Evolutionary conservation across 2,888 invertebrate species (phyloP), one percentile per base, ranked within the genome.

Genomic region (Thymelicus sylvestris): DNA sequence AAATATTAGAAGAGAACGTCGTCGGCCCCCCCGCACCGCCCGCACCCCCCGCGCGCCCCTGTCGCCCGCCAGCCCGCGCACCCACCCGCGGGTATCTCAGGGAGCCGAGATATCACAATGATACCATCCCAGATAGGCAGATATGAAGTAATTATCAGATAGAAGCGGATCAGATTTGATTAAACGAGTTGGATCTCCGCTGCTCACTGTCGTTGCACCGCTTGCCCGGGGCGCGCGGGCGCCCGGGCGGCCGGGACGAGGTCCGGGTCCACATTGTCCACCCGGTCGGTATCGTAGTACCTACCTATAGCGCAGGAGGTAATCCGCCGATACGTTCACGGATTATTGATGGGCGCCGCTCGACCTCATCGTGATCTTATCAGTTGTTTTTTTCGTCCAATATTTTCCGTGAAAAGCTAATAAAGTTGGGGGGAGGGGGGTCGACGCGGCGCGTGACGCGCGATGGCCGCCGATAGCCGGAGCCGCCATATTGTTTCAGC

Each of bases 131-230:
- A 81, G 92, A 91, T 92, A 92, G 78, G 79, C 83, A 81, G 92
- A 91, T 92, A 92, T 78, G 79, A 79, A 81, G 80, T 88, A 90
- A 91, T 91, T 92, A 92, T 92, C 92, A 90, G 92, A 91, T 92
- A 92, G 83, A 87, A 82, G 83, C 81, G 82, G 80, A 78, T 83
- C 84, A 91, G 91, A 91, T 91, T 91, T 90, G 90, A 92, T 92
- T 90, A 90, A 78, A 86, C 87, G 88, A 90, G 87, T 82, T 81
- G 81, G 86, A 85, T 86, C 86, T 87, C 74, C 73, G 78, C 66
- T 80, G 74, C 80, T 87, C 88, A 86, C 86, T 88, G 86, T 84
- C 79, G 83, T 82, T 73, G 75, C 72, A 73, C 78, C 82, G 76
- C 78, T 80, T 84, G 75, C n/a, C 39, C 60, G 75, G 74, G 78